phyloP scores from a whole-genome alignment of 2,888 invertebrate species.

The Apamea monoglypha region DNA sequence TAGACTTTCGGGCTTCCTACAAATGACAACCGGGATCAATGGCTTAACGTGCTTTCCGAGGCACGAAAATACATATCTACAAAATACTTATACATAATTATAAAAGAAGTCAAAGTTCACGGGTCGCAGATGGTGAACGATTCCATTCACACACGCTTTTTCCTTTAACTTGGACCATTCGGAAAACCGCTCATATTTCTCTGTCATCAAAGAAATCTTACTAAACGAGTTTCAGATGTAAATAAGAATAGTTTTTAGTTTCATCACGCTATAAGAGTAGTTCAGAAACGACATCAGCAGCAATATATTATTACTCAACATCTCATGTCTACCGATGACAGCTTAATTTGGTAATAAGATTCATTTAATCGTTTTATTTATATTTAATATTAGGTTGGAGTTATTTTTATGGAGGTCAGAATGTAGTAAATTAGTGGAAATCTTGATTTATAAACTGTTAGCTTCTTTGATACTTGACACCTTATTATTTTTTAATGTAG shows the following conservation, averaged over 20 bases:
- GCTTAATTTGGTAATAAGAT: conserved; percentile 42
- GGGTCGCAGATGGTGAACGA: background rate
- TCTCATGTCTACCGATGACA: conserved; percentile 24
- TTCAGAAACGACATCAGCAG: conserved; percentile 32
- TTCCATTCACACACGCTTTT: background rate
- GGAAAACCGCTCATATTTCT: conserved; percentile 60
- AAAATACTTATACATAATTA: background rate
- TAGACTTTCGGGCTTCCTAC: background rate
- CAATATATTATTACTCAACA: conserved; percentile 35
- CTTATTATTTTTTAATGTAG: background rate
- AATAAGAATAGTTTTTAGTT: conserved; percentile 65
- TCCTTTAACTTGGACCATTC: conserved; percentile 33
- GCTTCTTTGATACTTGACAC: conserved; percentile 37
- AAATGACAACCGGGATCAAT: too few species aligned
- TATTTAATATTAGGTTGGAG: conserved; percentile 31
- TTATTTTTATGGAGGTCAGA: conserved; percentile 42
- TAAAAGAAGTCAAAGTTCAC: background rate
- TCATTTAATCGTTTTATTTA: conserved; percentile 34
- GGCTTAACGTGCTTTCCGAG: too few species aligned
- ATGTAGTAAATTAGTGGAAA: conserved; percentile 31
- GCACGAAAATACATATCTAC: too few species aligned
- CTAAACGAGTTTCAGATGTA: conserved; percentile 62
- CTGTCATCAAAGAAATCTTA: conserved; percentile 60
- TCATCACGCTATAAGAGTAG: conserved; percentile 52
- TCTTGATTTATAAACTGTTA: conserved; percentile 28